Base-by-base conservation (phyloP, 2,113 vertebrate species). In the Microcebus tavaratra region DNA sequence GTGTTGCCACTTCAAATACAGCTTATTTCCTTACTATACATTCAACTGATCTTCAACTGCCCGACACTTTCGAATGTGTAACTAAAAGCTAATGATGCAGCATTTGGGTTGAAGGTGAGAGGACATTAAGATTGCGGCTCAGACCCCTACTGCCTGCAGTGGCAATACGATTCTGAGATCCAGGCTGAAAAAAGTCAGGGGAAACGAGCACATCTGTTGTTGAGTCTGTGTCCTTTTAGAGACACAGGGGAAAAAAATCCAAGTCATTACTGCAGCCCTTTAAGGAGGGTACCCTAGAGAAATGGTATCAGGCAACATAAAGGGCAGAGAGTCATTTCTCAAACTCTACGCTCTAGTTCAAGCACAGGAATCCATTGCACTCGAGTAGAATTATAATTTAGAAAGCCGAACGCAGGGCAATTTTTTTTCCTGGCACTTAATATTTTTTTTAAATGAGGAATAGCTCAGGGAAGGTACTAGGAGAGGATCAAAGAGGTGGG, bases 241-340 rank as follows among this genome's bases (percentile, higher is more conserved):
- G 79, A 76, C 63, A 45, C 53, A 73, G 23, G 72, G 75, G 75
- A 93, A 73, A 13, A 13, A 39, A 1, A 83, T 9, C 70, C 31
- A 39, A 72, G 12, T 79, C 87, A 53, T 95, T 90, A 85, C 53
- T 34, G 9, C 42, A 76, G 63, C 6, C 55, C 94, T 96, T 95
- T 92, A 63, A 84, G 68, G 84, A 87, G 34, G 88, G 76, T 82
- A 39, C 15, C 79, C 93, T 96, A 94, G n/a, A n/a, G 45, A 50
- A 42, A 42, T 3, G 2, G 8, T 1, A 27, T 14, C 31, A 39
- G n/a, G n/a, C 31, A 17, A 65, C 23, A 18, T 18, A 78, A 84
- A 29, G 31, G 65, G n/a, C 34, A 63, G 61, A 55, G 57, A 63
- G 50, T 5, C 21, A 25, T 13, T 31, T 36, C 18, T 1, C 29